Base-by-base conservation (phyloP, 2,888 invertebrate genomes). In the Apoderus coryli region DNA sequence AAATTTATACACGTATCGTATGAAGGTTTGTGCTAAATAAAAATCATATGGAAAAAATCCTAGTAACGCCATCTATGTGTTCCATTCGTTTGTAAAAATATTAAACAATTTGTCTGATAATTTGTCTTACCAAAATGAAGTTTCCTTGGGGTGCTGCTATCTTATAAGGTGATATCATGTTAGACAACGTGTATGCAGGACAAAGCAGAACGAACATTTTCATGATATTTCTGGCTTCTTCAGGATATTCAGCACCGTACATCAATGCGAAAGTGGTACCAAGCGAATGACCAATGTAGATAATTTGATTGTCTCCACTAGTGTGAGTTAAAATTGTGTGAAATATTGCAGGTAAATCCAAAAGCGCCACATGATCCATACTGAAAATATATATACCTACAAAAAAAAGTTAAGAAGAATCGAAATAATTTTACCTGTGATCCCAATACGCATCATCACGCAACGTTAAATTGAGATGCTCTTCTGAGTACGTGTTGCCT, bases 251-350 rank as follows among this genome's bases (percentile, higher is more conserved):
- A 2, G 76, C 71, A 25, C 76, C 65, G 52, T 80, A 64, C 19
- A 75, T 76, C 44, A 76, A 72, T 36, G 75, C 66, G 33, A 72
- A 62, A 0, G 81, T 75, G 1, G 81, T 79, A 2, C 89, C 90
- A 69, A 90, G 80, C 0, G 88, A 90, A 56, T 90, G 88, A 0
- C 90, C 92, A 23, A 89, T 62, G 50, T 86, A 90, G 43, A 72
- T 69, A 15, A 78, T 48, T 38, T 54, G 43, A 14, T 44, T 49
- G 4, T 42, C 44, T 11, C 41, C 34, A 6, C 43, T 45, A 2
- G 54, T 50, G 32, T 47, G 34, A 4, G 36, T 15, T 3, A 47
- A 29, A 10, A 57, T 52, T 6, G 47, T 43, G 11, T 49, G 37
- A 15, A 57, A 48, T 23, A 46, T 46, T 2, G 52, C 47, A 15